A percentile compares a stretch with the other conserved stretches of the same genome.
These are phyloP conservation scores for Chelonia mydas DNA, from an alignment of 2,797 vertebrate species.

Conservation along the genomic window DNA sequence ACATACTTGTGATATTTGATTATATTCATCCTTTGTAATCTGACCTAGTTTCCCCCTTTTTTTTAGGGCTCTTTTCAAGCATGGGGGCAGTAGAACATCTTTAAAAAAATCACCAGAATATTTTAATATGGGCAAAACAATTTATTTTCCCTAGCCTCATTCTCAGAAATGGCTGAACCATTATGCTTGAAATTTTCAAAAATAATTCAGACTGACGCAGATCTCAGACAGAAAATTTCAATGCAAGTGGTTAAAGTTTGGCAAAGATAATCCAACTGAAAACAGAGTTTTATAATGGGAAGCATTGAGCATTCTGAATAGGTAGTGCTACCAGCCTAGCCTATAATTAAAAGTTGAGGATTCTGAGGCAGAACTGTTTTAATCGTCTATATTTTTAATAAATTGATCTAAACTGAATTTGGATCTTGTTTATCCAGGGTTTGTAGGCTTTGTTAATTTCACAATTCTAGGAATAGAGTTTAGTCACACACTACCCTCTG, in stretches of 20 bases:
- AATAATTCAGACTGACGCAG: neutral
- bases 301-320: neutral
- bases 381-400: neutral
- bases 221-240: constrained; percentile 34
- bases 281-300: neutral
- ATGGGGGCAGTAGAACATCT: neutral
- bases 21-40: too few species aligned
- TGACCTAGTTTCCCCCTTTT: too few species aligned
- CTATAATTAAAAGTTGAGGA: neutral
- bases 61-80: too few species aligned
- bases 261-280: neutral
- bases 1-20: too few species aligned
- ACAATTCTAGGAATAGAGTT: neutral
- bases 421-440: neutral
- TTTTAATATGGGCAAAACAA: neutral
- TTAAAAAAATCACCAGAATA: neutral
- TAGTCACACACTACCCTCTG: neutral
- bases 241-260: neutral
- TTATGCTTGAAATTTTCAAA: constrained; percentile 15
- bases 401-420: neutral
- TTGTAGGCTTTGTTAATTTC: neutral
- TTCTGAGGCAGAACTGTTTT: neutral
- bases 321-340: neutral
- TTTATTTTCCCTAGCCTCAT: neutral
- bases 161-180: neutral